Conservation (phyloP, 2,113 vertebrate genomes). For the Callipepla squamata region DNA sequence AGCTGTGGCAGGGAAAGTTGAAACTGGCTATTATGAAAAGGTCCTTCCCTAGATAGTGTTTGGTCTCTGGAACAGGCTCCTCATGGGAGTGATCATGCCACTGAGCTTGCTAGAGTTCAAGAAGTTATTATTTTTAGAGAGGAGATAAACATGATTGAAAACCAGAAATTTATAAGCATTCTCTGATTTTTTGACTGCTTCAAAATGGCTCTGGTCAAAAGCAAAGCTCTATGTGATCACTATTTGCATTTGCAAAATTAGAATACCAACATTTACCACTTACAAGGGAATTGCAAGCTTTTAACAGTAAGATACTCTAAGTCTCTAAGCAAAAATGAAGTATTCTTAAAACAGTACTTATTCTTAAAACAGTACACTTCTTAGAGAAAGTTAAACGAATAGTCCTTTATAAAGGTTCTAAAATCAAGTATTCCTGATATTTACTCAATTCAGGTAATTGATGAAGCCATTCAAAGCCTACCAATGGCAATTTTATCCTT, state of each 20-base stretch:
- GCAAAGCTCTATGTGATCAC: not conserved
- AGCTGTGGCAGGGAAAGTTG: too few species aligned
- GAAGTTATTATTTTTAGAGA: not conserved
- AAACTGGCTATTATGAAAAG: too few species aligned
- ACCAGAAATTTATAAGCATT: not conserved
- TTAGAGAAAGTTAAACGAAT: not conserved
- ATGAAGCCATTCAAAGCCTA: not conserved
- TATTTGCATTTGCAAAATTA: not conserved
- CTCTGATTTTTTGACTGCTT: not conserved
- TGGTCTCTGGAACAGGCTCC: too few species aligned
- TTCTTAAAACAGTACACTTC: not conserved
- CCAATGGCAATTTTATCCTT: not conserved
- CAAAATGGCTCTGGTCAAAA: not conserved
- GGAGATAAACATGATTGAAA: not conserved
- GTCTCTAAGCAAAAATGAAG: not conserved
- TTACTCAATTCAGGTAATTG: not conserved
- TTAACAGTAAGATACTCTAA: slow-evolving; percentile 2
- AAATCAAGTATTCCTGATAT: not conserved
- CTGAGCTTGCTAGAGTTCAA: too few species aligned
- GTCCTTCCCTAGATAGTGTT: too few species aligned
- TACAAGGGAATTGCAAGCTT: not conserved
- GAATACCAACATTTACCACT: not conserved
- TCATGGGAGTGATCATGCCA: too few species aligned
- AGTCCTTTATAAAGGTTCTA: not conserved
- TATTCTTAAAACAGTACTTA: not conserved